Evolutionary conservation across 2,888 invertebrate genomes (phyloP).

Genomic region (Boloria selene): DNA sequence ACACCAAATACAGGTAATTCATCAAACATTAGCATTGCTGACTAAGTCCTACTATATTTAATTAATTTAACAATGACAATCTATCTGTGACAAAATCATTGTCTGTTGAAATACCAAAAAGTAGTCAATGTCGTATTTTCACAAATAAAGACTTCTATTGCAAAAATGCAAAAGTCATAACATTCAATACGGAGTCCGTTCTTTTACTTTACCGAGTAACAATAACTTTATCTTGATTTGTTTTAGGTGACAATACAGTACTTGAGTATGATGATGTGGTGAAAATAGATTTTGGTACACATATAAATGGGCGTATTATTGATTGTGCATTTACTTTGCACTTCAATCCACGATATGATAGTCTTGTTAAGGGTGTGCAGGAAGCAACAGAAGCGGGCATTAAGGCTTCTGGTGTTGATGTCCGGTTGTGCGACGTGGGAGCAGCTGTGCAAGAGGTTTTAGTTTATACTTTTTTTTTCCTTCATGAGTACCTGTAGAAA

Average conservation of each 20-base stretch:
- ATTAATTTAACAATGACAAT: too few relatives aligned
- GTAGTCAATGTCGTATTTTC: too few relatives aligned
- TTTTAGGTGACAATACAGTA: conserved; percentile 92
- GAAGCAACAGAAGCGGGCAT: conserved; percentile 99
- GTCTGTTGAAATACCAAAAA: too few relatives aligned
- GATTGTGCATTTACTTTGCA: conserved; percentile 99
- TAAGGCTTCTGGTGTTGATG: conserved; percentile 97
- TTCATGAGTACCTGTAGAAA: not conserved
- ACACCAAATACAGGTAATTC: conserved; percentile 96
- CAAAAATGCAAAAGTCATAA: too few relatives aligned
- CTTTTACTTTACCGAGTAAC: too few relatives aligned
- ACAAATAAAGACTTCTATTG: too few relatives aligned
- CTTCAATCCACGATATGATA: conserved; percentile 98
- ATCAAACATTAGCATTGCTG: not conserved
- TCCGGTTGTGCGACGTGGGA: conserved; percentile 97
- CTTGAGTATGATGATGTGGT: conserved; percentile 98
- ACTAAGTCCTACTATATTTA: too few relatives aligned
- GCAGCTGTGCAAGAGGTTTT: conserved; percentile 95
- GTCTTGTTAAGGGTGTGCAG: conserved; percentile 95
- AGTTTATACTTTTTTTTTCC: not conserved
- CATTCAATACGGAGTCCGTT: too few relatives aligned
- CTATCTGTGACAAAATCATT: too few relatives aligned
- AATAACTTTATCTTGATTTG: not conserved
- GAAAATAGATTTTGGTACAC: conserved; percentile 99
- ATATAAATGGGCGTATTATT: conserved; percentile 98